Base-by-base conservation (phyloP, 2,888 invertebrate genomes). In the Drosophila testacea region DNA sequence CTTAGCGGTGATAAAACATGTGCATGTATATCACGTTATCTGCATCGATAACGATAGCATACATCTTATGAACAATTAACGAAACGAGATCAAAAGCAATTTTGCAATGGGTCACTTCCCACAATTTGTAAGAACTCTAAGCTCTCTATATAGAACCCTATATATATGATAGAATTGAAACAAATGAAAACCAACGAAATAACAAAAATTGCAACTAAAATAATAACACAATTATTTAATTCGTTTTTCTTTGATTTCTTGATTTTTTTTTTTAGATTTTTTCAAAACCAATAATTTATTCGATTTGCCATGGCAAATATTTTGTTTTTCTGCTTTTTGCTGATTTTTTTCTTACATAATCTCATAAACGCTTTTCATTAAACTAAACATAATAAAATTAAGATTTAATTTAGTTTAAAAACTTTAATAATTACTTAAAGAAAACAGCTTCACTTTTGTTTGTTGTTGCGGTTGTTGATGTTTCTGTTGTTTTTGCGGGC, bases 391-490 rank as follows among this genome's bases (percentile, higher is more conserved):
- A 83, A 78, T 83, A 86, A 86, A 83, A 85, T 77, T 84, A 84
- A 59, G 57, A 68, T 77, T 75, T 79, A 83, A 81, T 79, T 78
- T 84, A 87, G 71, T 78, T 85, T 83, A 79, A 83, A 80, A 88
- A 89, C 85, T 88, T 81, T 90, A 88, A 89, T 78, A 83, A 90
- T 89, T 87, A 90, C 82, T 88, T 88, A 85, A 88, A 76, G 86
- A 91, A 88, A 85, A 90, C 89, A 88, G 88, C 86, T 89, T 84
- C 82, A 79, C 81, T 77, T 81, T 65, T 90, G 60, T 68, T 76
- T 65, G 77, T 80, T 76, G 68, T 78, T 80, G 59, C 75, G 55
- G 55, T 69, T 74, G 65, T 68, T 76, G 47, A 59, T 67, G 67
- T 52, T 76, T 52, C 63, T 76, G 54, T 77, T 73, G 36, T 79